These are phyloP conservation scores for Pionites leucogaster DNA, from an alignment of 2,113 vertebrate genomes.

Conservation along the genomic window DNA sequence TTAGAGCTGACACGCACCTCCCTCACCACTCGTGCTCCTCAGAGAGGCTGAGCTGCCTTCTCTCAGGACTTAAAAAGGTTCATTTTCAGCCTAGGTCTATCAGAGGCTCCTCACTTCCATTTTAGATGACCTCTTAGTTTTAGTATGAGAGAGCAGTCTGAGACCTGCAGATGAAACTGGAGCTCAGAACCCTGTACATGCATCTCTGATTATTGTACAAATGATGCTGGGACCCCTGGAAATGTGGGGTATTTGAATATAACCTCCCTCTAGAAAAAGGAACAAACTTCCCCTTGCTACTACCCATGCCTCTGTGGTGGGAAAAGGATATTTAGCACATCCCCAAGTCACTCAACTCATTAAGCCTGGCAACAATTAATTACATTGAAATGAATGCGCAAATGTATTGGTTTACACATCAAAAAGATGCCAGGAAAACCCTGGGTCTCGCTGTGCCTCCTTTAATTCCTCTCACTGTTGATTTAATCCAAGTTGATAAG, in stretches of 20 bases:
- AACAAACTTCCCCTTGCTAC: background rate
- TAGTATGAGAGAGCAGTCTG: background rate
- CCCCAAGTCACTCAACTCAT: background rate
- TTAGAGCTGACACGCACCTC: background rate
- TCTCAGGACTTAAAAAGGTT: background rate
- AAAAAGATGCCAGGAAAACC: background rate
- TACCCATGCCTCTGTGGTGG: background rate
- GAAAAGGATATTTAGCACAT: background rate
- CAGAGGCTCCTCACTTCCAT: background rate
- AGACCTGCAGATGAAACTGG: background rate
- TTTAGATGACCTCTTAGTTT: background rate
- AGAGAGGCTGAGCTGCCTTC: background rate
- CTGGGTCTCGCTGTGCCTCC: background rate
- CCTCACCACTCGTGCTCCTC: background rate
- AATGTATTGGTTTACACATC: background rate
- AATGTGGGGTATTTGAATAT: background rate
- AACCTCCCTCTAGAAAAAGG: background rate
- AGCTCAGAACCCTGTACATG: background rate
- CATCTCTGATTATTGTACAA: background rate
- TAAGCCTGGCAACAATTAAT: constrained; percentile 1
- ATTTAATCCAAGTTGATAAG: background rate
- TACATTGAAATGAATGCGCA: background rate
- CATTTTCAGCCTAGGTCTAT: background rate
- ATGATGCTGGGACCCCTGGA: background rate
- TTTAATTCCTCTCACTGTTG: background rate